Evolutionary conservation across 2,113 vertebrate genomes (phyloP).

Genomic region (Ranitomeya imitator): DNA sequence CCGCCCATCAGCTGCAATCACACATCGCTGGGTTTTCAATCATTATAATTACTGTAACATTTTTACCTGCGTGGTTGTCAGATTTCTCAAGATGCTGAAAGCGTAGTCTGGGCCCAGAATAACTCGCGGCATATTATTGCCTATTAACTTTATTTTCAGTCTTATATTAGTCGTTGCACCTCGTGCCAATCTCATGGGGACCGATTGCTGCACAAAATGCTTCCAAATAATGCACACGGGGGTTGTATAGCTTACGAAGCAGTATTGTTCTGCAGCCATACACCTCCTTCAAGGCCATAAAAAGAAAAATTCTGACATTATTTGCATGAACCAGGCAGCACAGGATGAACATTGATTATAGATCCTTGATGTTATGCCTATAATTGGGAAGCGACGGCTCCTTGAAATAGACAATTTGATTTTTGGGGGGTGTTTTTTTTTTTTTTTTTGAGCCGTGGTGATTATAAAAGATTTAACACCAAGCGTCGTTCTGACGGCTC

Average conservation of each 20-base stretch:
- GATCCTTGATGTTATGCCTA: not conserved
- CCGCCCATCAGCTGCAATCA: conserved; percentile 21
- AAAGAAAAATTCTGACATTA: not conserved
- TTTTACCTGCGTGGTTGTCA: not conserved
- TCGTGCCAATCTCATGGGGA: too few relatives aligned
- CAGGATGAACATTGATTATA: not conserved
- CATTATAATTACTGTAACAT: not conserved
- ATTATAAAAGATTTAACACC: too few relatives aligned
- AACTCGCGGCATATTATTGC: not conserved
- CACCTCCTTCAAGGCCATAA: too few relatives aligned
- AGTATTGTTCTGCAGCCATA: too few relatives aligned
- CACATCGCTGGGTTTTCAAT: not conserved
- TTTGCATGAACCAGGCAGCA: not conserved
- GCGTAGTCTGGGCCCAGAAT: not conserved
- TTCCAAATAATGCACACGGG: too few relatives aligned
- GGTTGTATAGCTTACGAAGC: too few relatives aligned
- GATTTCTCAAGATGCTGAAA: not conserved
- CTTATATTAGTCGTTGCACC: too few relatives aligned
- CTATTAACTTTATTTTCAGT: too few relatives aligned
- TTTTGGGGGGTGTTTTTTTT: too few relatives aligned
- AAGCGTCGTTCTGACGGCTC: not conserved
- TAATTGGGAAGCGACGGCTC: not conserved
- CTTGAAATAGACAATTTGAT: too few relatives aligned
- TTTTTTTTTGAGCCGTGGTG: too few relatives aligned
- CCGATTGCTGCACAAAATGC: too few relatives aligned